Evolutionary conservation across 2,888 invertebrate genomes (phyloP), one percentile per base, ranked within the genome.

Genomic region (Yponomeuta plumbellus): DNA sequence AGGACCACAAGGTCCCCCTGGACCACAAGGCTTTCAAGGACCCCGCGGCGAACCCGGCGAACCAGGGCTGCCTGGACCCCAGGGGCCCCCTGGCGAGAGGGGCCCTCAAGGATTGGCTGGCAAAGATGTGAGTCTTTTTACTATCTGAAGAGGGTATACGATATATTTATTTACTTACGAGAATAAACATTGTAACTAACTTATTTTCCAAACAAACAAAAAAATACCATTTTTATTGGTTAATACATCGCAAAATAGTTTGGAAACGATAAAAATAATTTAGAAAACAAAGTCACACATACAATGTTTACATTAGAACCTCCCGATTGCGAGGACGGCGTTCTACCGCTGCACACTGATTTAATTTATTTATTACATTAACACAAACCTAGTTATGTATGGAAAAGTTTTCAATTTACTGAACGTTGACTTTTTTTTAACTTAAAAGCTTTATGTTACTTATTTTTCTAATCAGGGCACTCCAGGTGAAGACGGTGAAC

Each of bases 21-120:
- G 92, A 1, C 95, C 96, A 0, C 95, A 96, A 84, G 97, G 97
- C 17, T 96, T 97, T 72, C 96, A 96, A 89, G 96, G 97, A 2
- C 92, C 93, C 20, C 92, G 96, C 69, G 97, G 97, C 61, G 96
- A 96, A 71, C 88, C 95, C 1, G 97, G 97, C 0, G 96, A 97
- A 79, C 91, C 94, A 1, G 96, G 96, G 0, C 80, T 93, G 11
- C 86, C 92, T 0, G 96, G 95, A 13, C 90, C 93, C 1, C 82
- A 93, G 11, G 97, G 97, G 13, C 85, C 93, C 3, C 84, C 92
- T 0, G 96, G 96, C 0, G 92, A 94, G 69, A 87, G 95, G 75
- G 96, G 96, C 68, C 88, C 94, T 2, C 93, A 93, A 64, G 96
- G 96, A 66, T 80, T 93, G 57, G 92, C 94, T 8, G 96, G 96